Percentiles rank a stretch among this genome's conserved stretches.
phyloP scores from a whole-genome alignment of 1,140 invertebrate species.

The Calephelis nemesis region DNA sequence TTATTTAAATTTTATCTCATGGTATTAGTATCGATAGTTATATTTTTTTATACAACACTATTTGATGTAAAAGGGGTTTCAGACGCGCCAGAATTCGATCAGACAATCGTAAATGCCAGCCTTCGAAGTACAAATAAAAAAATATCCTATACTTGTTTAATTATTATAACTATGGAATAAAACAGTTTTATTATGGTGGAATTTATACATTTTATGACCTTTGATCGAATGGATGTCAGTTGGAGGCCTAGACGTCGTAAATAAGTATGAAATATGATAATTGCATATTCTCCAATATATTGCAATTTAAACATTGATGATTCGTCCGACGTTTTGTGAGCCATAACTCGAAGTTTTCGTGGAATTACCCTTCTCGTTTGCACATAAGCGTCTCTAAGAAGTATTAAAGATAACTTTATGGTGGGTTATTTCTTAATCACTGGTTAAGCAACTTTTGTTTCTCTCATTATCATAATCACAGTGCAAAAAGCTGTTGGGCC shows the following conservation, averaged over 20 bases:
- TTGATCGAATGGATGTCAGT: slow-evolving; percentile 66
- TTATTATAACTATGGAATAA: slow-evolving; percentile 56
- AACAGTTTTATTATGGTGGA: slow-evolving; percentile 54
- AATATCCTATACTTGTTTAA: slow-evolving; percentile 43
- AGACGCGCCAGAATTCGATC: slow-evolving; percentile 15
- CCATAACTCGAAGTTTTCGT: slow-evolving; percentile 64
- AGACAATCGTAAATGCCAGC: slow-evolving; percentile 51
- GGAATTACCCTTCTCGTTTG: slow-evolving; percentile 48
- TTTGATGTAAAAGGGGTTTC: no score
- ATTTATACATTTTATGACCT: slow-evolving; percentile 71
- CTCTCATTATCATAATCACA: no score
- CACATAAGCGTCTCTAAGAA: slow-evolving; percentile 18
- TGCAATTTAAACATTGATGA: slow-evolving; percentile 77
- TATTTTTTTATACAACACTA: no score
- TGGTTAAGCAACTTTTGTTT: background rate
- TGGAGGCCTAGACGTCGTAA: slow-evolving; percentile 74
- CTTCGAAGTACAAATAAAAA: slow-evolving; percentile 35
- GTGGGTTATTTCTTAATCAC: background rate
- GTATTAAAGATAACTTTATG: slow-evolving; percentile 1
- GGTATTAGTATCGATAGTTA: no score
- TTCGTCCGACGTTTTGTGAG: slow-evolving; percentile 72
- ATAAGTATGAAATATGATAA: slow-evolving; percentile 78
- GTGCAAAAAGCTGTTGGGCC: no score
- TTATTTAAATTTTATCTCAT: no score
- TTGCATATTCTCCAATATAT: slow-evolving; percentile 78